Conservation (phyloP, 2,797 vertebrate species). For the Poecilia velifera region DNA sequence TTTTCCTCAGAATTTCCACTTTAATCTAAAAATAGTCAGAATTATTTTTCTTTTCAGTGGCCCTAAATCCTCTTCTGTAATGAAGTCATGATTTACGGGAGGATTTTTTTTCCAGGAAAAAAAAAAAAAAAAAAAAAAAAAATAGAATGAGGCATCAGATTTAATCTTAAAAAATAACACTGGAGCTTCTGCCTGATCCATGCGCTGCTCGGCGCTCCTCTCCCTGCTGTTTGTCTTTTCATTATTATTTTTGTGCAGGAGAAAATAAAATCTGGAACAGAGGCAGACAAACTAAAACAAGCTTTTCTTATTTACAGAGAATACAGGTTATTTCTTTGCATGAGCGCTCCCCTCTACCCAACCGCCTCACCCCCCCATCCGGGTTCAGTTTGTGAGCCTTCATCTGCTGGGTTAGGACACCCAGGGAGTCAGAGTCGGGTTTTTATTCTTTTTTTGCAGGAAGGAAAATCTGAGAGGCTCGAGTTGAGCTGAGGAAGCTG, state of each 20-base stretch:
- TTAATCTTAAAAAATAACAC: conserved; percentile 44
- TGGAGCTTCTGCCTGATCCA: conserved; percentile 56
- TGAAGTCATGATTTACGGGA: conserved; percentile 7
- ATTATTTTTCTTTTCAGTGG: too few relatives aligned
- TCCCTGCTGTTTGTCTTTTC: conserved; percentile 7
- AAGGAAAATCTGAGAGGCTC: conserved; percentile 36
- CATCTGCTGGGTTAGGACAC: conserved; percentile 42
- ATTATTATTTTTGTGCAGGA: conserved; percentile 55
- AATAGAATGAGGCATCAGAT: conserved; percentile 24
- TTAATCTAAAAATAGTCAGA: too few relatives aligned
- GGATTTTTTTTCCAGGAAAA: conserved; percentile 15
- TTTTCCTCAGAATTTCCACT: too few relatives aligned
- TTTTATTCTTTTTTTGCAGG: not conserved
- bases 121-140: conserved; percentile 35
- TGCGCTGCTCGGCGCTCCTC: conserved; percentile 16
- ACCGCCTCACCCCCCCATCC: not conserved
- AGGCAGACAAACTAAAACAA: conserved; percentile 64
- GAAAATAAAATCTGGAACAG: conserved; percentile 66
- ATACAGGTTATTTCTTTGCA: conserved; percentile 65
- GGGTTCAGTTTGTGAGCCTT: conserved; percentile 7
- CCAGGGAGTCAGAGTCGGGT: not conserved
- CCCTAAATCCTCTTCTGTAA: too few relatives aligned
- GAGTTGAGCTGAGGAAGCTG: conserved; percentile 52
- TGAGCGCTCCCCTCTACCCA: conserved; percentile 30
- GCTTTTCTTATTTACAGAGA: conserved; percentile 78